Base-by-base conservation (phyloP, 53 echinoderm and acorn worm genomes). In the Astropecten irregularis region DNA sequence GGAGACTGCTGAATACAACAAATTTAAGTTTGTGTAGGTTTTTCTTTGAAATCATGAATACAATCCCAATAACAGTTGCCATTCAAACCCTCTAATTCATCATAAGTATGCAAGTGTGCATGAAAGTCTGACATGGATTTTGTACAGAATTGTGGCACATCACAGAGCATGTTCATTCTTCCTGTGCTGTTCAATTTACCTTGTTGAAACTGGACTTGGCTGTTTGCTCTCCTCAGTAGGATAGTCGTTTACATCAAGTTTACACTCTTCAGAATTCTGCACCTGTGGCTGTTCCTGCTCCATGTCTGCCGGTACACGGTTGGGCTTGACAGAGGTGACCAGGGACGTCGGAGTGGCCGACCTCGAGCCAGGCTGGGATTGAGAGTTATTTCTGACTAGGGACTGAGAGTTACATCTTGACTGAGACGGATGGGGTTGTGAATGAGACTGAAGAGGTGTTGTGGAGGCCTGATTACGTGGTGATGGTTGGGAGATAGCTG, bases 401-500 rank as follows among this genome's bases (percentile, higher is more conserved):
- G 58, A 46, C 27, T 44, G 79, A 19, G 76, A 59, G 60, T 76
- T 76, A 38, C 66, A 66, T 32, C 51, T 62, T 49, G 82, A 48
- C 14, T 40, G 60, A 0, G 84, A 57, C 36, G 56, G 59, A 26
- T 82, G 83, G 23, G 49, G 37, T 44, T 71, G 85, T 9, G 58
- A 31, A 13, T 81, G 57, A 40, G 81, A 70, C n/a, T 38, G 54
- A 40, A 66, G 84, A 29, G 86, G 72, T 49, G 91, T 89, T 2
- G 92, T 91, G 28, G 88, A 77, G 68, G 56, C 29, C 69, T 82
- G 86, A 59, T 82, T 67, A 14, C 82, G 56, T 32, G 92, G 92
- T 4, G 92, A 89, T 32, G 86, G 73, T 44, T 92, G 81, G 3
- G 92, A 82, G 30, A 82, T 71, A 18, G 85, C 92, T 16, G 92